A percentile compares a stretch with the other conserved stretches of the same genome.
Evolutionary conservation across 2,888 invertebrate genomes (phyloP).

Genomic region (Caenorhabditis plicata): DNA sequence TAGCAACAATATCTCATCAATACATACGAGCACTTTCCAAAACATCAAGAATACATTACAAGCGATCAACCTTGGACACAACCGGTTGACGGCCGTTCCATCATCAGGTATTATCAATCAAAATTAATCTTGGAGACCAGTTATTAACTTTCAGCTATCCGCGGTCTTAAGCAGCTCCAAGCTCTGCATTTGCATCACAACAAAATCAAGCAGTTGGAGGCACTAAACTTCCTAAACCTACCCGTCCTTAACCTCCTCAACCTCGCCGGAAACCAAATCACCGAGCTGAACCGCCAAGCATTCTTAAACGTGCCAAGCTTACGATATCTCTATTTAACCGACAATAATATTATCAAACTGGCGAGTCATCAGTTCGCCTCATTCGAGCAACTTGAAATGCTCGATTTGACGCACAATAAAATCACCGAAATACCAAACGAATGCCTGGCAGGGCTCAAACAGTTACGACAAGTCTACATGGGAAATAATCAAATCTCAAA

Average conservation of each 20-base stretch:
- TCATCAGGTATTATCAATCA: too few relatives aligned
- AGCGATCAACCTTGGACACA: constrained; percentile 64
- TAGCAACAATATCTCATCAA: constrained; percentile 56
- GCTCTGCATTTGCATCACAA: constrained; percentile 64
- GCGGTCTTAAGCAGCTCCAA: constrained; percentile 64
- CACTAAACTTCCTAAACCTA: constrained; percentile 63
- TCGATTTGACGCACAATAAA: constrained; percentile 54
- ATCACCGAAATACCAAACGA: constrained; percentile 36
- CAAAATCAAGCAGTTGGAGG: constrained; percentile 51
- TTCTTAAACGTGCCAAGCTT: constrained; percentile 65
- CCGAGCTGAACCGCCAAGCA: constrained; percentile 52
- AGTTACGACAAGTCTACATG: constrained; percentile 61
- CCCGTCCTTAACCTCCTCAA: constrained; percentile 62
- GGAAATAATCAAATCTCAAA: constrained; percentile 31
- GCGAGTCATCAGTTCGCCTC: constrained; percentile 54
- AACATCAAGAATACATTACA: constrained; percentile 60
- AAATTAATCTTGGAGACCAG: too few relatives aligned
- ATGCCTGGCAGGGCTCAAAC: constrained; percentile 49
- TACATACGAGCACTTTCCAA: constrained; percentile 61
- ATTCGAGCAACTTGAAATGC: constrained; percentile 62
- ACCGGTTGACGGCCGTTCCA: constrained; percentile 56
- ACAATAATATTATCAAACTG: constrained; percentile 53
- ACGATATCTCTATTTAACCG: constrained; percentile 62
- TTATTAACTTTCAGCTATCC: constrained; percentile 49
- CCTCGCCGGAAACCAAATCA: constrained; percentile 59